A percentile compares a stretch with the other conserved stretches of the same genome.
Conservation (phyloP, 2,888 invertebrate species). For the Synanthedon tipuliformis region DNA sequence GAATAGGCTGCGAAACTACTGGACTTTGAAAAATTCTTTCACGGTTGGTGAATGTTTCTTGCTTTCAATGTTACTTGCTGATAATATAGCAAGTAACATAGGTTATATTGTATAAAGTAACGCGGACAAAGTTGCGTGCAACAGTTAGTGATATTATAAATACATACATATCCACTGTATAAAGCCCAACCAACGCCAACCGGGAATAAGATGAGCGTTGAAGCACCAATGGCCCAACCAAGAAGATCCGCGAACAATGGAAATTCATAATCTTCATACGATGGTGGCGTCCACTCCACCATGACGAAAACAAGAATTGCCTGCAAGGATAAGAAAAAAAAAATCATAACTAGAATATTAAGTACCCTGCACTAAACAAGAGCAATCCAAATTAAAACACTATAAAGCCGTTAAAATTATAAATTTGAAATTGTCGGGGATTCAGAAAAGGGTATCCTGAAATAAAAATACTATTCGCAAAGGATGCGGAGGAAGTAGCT, state of each 20-base stretch:
- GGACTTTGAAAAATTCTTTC: too few relatives aligned
- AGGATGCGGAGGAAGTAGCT: too few relatives aligned
- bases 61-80: too few relatives aligned
- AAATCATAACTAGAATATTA: slow-evolving; percentile 10
- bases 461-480: too few relatives aligned
- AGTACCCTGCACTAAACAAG: slow-evolving; percentile 7
- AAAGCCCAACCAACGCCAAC: slow-evolving; percentile 64
- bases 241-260: slow-evolving; percentile 77
- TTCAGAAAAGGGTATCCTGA: too few relatives aligned
- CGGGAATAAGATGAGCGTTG: slow-evolving; percentile 78
- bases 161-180: slow-evolving; percentile 53
- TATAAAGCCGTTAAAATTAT: slow-evolving; percentile 3
- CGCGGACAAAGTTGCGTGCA: too few relatives aligned
- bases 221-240: slow-evolving; percentile 78
- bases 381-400: slow-evolving; percentile 8
- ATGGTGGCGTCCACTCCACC: slow-evolving; percentile 72
- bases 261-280: slow-evolving; percentile 75
- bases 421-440: too few relatives aligned
- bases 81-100: too few relatives aligned
- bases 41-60: too few relatives aligned
- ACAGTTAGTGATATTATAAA: not conserved
- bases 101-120: too few relatives aligned
- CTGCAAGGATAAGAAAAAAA: slow-evolving; percentile 43
- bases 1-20: too few relatives aligned
- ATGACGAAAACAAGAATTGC: slow-evolving; percentile 80